Percentiles rank a stretch among this genome's conserved stretches.
Evolutionary conservation across 2,113 vertebrate species (phyloP).

Genomic region (Panthera uncia): DNA sequence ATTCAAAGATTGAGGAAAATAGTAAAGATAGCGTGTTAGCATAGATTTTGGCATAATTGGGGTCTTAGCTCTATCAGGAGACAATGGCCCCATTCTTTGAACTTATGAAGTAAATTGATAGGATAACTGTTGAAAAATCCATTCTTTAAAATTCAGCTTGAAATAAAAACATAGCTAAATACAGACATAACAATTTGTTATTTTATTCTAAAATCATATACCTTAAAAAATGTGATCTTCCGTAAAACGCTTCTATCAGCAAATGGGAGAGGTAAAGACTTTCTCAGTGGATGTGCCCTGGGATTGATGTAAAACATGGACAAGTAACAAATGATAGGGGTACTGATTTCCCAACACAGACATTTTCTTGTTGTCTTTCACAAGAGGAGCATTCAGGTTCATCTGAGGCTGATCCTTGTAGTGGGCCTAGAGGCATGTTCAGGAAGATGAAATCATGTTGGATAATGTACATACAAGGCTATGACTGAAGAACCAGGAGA

Average conservation of each 20-base stretch:
- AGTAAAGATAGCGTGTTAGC: not conserved
- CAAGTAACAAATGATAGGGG: not conserved
- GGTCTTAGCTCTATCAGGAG: not conserved
- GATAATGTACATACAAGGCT: not conserved
- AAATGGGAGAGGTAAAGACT: not conserved
- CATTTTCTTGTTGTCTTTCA: not conserved
- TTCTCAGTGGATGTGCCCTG: not conserved
- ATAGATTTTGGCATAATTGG: not conserved
- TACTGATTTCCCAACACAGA: not conserved
- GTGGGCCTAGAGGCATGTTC: not conserved
- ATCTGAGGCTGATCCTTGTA: not conserved
- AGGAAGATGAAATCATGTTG: not conserved
- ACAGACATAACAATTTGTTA: not conserved
- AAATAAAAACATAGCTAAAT: not conserved
- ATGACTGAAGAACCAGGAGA: not conserved
- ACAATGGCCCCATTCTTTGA: not conserved
- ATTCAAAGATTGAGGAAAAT: not conserved
- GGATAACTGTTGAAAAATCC: not conserved
- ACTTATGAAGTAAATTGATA: not conserved
- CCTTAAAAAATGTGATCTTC: conserved; percentile 19
- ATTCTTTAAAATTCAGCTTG: conserved; percentile 34
- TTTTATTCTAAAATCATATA: not conserved
- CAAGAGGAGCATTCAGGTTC: not conserved
- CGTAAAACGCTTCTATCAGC: not conserved
- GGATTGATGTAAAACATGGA: not conserved